Evolutionary conservation across 2,888 invertebrate genomes (phyloP).

Genomic region (Allolobophora icterica): DNA sequence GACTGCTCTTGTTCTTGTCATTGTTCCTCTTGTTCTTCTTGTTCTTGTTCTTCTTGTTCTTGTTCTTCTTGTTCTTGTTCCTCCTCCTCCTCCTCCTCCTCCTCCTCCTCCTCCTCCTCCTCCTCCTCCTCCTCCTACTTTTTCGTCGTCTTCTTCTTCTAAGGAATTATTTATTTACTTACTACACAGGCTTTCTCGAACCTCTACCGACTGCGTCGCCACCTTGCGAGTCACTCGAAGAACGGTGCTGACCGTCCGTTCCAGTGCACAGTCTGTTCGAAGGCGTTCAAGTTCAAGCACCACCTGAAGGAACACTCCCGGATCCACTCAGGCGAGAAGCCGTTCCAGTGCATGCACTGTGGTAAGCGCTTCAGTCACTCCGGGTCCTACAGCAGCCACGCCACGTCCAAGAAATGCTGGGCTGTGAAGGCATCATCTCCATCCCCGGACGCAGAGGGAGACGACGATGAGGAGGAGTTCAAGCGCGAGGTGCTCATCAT

Average conservation of each 20-base stretch:
- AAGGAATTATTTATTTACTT: neutral
- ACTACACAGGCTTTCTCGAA: neutral
- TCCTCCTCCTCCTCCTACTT: too few relatives aligned
- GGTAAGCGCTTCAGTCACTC: constrained; percentile 97
- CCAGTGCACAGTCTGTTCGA: constrained; percentile 94
- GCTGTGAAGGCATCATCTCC: neutral
- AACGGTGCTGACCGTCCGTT: constrained; percentile 79
- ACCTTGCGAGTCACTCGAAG: constrained; percentile 27
- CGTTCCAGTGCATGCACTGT: constrained; percentile 96
- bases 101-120: too few relatives aligned
- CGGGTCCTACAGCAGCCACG: constrained; percentile 42
- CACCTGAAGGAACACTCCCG: constrained; percentile 98
- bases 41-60: too few relatives aligned
- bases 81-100: too few relatives aligned
- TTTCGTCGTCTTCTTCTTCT: too few relatives aligned
- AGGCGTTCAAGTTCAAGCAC: constrained; percentile 99
- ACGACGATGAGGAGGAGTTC: neutral
- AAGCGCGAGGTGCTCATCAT: constrained; percentile 23
- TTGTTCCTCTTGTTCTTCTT: too few relatives aligned
- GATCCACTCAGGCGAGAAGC: constrained; percentile 84
- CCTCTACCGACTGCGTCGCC: constrained; percentile 30
- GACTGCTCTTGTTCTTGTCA: too few relatives aligned
- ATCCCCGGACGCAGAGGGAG: neutral
- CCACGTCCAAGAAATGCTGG: constrained; percentile 41
- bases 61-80: too few relatives aligned